Evolutionary conservation across 92 coral and sea anemone genomes (phyloP), one percentile per base, ranked within the genome.

Genomic region (Zoanthus gigantus): DNA sequence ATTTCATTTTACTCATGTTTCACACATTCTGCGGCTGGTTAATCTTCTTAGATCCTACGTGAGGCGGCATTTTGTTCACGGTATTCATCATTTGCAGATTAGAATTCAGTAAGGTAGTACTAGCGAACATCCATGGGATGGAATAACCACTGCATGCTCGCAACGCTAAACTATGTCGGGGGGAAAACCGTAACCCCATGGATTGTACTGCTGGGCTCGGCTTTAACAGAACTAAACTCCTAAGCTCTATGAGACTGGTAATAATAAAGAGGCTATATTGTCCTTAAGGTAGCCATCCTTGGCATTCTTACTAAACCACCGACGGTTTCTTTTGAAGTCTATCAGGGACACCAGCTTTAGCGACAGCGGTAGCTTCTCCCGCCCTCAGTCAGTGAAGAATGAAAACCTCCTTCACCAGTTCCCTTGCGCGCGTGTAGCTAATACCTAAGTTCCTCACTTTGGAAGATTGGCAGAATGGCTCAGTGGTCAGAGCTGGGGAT

Each of bases 371-470:
- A 6, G 89, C 89, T 47, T 61, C 76, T 3, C 89, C 75, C 71
- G 32, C 76, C 89, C 6, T 84, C 54, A 63, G 76, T 37, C 23
- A 23, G 23, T 23, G 23, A 29, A 57, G 48, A 32, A 44, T 61
- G 29, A 84, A 90, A 7, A 90, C 86, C 57, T 85, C 89, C 86
- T 77, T 85, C 15, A 90, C 86, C 48, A 90, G n/a, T 69, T 90
- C 87, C 13, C 12, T 56, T 14, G 86, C 86, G 44, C 90, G 86
- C 56, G 89, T 85, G 81, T 85, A 88, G 83, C 86, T 75, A 17
- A 87, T 67, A 17, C 93, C 91, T 37, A 77, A 88, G 12, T 47
- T n/a, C 72, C 93, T 88, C 9, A 86, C 92, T 72, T 84, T 90
- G 7, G 77, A 16, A 9, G 87, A 15, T 9, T 79, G 45, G 7